phyloP scores from a whole-genome alignment of 2,113 vertebrate genomes.

The Oncorhynchus kisutch region DNA sequence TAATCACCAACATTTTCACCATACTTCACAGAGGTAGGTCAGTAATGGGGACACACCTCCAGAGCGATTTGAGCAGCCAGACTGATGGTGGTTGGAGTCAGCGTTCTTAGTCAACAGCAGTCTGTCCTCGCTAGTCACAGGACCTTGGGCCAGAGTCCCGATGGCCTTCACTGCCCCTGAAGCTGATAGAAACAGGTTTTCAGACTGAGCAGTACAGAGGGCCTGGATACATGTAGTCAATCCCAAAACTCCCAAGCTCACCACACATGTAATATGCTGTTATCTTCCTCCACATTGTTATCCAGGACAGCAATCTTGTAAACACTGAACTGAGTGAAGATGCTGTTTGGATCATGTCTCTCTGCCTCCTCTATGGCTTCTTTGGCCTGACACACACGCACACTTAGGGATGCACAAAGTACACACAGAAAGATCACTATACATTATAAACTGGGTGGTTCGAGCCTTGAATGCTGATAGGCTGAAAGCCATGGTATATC shows the following conservation, averaged over 20 bases:
- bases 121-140: conserved; percentile 49
- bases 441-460: no score
- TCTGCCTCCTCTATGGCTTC: conserved; percentile 83
- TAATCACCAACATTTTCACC: neutral
- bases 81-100: conserved; percentile 72
- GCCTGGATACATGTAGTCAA: neutral
- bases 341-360: conserved; percentile 78
- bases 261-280: neutral
- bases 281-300: conserved; percentile 77
- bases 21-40: neutral
- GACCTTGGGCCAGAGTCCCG: conserved; percentile 59
- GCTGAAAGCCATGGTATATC: no score
- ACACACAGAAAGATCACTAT: neutral
- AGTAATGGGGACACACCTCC: conserved; percentile 71
- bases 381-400: conserved; percentile 77
- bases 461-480: no score
- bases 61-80: conserved; percentile 88
- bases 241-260: conserved; percentile 32
- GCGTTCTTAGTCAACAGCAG: conserved; percentile 62
- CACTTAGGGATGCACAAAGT: conserved; percentile 1
- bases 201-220: neutral
- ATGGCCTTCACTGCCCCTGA: conserved; percentile 74
- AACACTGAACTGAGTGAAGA: conserved; percentile 86
- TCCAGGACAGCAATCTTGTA: conserved; percentile 86
- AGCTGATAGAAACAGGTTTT: conserved; percentile 75